A percentile compares a stretch with the other conserved stretches of the same genome.
These are phyloP conservation scores for Tenthredo scrophulariae DNA, from an alignment of 2,888 invertebrate species.

Conservation along the genomic window DNA sequence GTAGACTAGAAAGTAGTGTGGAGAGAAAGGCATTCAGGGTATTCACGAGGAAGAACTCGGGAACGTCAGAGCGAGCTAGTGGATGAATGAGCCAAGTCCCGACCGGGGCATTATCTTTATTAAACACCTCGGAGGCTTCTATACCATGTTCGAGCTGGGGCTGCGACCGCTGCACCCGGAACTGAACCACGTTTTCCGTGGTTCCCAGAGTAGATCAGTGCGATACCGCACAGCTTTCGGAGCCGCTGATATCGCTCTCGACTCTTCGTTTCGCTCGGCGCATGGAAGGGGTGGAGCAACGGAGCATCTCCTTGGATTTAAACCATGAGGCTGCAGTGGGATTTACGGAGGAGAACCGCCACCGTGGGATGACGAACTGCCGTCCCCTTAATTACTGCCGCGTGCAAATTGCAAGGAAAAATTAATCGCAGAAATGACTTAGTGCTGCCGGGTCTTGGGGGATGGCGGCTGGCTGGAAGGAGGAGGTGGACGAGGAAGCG, in stretches of 20 bases:
- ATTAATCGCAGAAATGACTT: conserved; percentile 79
- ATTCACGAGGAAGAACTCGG: conserved; percentile 75
- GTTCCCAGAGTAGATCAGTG: conserved; percentile 36
- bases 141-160: conserved; percentile 51
- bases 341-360: conserved; percentile 47
- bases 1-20: conserved; percentile 50
- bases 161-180: conserved; percentile 42
- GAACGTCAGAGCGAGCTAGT: conserved; percentile 71
- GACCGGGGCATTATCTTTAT: conserved; percentile 77
- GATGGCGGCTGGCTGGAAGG: conserved; percentile 32
- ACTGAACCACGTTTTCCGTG: conserved; percentile 44
- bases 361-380: conserved; percentile 73
- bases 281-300: background rate
- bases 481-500: conserved; percentile 74
- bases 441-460: conserved; percentile 66
- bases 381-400: conserved; percentile 78
- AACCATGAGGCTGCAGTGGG: conserved; percentile 7
- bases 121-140: conserved; percentile 74
- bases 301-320: background rate
- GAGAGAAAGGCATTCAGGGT: conserved; percentile 72
- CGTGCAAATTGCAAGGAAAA: conserved; percentile 79
- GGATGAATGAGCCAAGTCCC: conserved; percentile 74
- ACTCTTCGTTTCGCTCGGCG: background rate
- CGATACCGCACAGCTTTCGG: conserved; percentile 37
- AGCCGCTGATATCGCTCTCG: conserved; percentile 14